Base-by-base conservation (phyloP, 2,113 vertebrate genomes). In the Perognathus longimembris region DNA sequence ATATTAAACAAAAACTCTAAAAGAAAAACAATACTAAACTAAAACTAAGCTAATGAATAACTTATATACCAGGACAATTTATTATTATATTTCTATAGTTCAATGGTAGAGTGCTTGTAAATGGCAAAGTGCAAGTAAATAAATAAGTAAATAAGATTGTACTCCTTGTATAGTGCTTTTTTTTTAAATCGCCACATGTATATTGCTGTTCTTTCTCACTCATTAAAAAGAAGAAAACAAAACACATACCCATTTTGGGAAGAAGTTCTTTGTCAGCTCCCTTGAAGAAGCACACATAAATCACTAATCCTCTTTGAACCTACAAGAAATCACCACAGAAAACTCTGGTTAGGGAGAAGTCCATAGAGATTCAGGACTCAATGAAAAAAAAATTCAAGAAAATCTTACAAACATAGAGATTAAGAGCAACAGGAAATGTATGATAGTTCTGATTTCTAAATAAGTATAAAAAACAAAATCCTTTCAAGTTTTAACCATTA, bases 231-330 rank as follows among this genome's bases (percentile, higher is more conserved):
- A 45, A 45, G 38, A 90, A 61, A 82, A 34, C 26, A 85, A 93
- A 93, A 59, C 24, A 97, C 98, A 76, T 98, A 99, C 99, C 99
- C 94, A 99, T 99, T 98, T 98, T 99, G 50, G 98, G 98, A 95
- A 99, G 96, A 74, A 99, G 97, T 90, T 99, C 98, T 73, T 98
- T 98, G 92, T 98, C 98, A 79, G 99, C 98, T 95, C 98, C 99
- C 98, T 99, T 99, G 96, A 99, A 99, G 98, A 99, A 99, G 92
- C 99, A 99, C 96, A 99, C 95, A 59, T 99, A 99, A 96, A 99
- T 98, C 95, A 99, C 98, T 97, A 99, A 98, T 54, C 99, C 99
- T 97, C 98, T 98, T 61, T 98, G 97, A 95, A 99, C 98, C 99
- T 99, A 96, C 5, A 5, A 95, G 93, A 95, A 86, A 94, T 93